These are phyloP conservation scores for Suncus etruscus DNA, from an alignment of 2,113 vertebrate species.

Conservation along the genomic window DNA sequence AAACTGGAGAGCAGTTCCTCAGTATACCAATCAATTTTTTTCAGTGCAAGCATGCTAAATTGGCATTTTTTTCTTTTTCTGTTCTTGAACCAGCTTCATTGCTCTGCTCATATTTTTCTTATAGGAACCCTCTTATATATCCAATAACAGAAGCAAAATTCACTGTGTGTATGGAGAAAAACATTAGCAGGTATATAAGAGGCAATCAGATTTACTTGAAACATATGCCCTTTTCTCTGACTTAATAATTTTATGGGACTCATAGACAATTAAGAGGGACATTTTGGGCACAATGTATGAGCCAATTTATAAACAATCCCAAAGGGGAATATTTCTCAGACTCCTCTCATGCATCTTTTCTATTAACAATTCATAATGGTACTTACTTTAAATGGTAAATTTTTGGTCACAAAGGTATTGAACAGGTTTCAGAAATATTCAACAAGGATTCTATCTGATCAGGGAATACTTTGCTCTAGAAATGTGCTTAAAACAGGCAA, in stretches of 20 bases:
- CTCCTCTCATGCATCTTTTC: not conserved
- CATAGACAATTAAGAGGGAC: not conserved
- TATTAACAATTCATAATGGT: not conserved
- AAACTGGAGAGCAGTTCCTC: slow-evolving; percentile 31
- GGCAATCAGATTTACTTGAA: not conserved
- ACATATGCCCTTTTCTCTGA: not conserved
- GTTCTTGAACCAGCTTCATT: not conserved
- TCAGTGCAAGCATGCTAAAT: not conserved
- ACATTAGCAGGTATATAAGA: not conserved
- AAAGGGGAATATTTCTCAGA: slow-evolving; percentile 32
- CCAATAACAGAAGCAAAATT: not conserved
- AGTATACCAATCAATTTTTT: slow-evolving; percentile 22
- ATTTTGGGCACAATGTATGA: slow-evolving; percentile 36
- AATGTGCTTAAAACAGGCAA: slow-evolving; percentile 39
- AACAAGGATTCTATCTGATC: not conserved
- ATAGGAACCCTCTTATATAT: not conserved
- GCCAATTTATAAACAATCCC: not conserved
- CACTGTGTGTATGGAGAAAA: not conserved
- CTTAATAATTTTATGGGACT: slow-evolving; percentile 21
- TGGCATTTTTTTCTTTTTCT: slow-evolving; percentile 38
- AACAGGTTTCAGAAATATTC: slow-evolving; percentile 25
- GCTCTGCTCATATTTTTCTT: not conserved
- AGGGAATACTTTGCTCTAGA: not conserved
- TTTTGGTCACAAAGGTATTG: not conserved
- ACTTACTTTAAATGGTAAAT: slow-evolving; percentile 20